Evolutionary conservation across 2,888 invertebrate species (phyloP).

Genomic region (Hylaea fasciaria): DNA sequence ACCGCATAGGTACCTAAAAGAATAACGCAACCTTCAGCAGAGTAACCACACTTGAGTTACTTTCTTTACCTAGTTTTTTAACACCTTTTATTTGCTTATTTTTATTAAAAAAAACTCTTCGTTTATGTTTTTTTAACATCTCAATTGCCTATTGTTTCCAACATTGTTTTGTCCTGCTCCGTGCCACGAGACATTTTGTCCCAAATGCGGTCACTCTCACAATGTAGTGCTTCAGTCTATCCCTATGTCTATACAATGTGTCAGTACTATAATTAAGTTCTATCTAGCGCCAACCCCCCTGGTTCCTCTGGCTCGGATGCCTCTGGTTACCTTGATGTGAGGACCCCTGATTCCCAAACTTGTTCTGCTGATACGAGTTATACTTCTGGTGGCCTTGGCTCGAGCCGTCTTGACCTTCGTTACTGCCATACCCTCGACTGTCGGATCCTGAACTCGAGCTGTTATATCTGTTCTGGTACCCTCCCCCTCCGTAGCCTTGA

Average conservation of each 20-base stretch:
- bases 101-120: no score
- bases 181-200: no score
- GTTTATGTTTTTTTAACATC: no score
- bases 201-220: conserved; percentile 5
- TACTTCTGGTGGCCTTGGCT: conserved; percentile 36
- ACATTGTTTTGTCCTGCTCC: no score
- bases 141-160: no score
- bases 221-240: conserved; percentile 28
- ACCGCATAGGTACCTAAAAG: no score
- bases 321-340: conserved; percentile 33
- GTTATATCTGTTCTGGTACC: conserved; percentile 39
- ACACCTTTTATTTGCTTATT: no score
- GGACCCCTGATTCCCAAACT: conserved; percentile 26
- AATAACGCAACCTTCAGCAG: no score
- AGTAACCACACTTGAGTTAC: no score
- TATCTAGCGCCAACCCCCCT: conserved; percentile 42
- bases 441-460: conserved; percentile 5
- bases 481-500: conserved; percentile 37
- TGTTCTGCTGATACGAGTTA: conserved; percentile 14
- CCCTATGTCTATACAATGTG: conserved; percentile 28
- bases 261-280: not conserved
- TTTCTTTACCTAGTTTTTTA: no score
- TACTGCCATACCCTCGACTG: conserved; percentile 2
- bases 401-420: not conserved
- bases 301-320: conserved; percentile 42